Percentiles rank a stretch among this genome's conserved stretches.
Conservation (phyloP, 1,140 invertebrate species). For the Agraylea sexmaculata region DNA sequence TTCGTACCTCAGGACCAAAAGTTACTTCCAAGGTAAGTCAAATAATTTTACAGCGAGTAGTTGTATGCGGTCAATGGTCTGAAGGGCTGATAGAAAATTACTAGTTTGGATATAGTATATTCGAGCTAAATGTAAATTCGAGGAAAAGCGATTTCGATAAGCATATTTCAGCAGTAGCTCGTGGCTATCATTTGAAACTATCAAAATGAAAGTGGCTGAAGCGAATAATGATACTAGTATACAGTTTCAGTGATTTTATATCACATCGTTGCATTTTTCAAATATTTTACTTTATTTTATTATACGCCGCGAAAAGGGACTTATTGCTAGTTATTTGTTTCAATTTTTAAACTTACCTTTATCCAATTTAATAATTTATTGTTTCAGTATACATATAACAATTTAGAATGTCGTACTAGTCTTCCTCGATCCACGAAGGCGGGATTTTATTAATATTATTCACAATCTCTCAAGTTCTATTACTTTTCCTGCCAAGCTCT, state of each 20-base stretch:
- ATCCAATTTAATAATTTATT: neutral
- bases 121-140: too few species aligned
- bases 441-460: too few species aligned
- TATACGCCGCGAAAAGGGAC: neutral
- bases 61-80: neutral
- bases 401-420: neutral
- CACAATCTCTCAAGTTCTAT: too few species aligned
- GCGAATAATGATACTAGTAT: too few species aligned
- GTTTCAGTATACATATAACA: neutral
- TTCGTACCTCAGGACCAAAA: slow-evolving; percentile 95
- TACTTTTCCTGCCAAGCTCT: too few species aligned
- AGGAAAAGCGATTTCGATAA: neutral
- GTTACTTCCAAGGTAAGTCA: slow-evolving; percentile 93
- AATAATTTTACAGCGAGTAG: neutral
- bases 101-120: neutral
- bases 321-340: neutral
- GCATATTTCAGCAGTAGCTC: neutral
- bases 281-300: neutral
- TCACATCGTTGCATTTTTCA: neutral
- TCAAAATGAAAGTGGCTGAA: too few species aligned
- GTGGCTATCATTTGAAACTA: neutral
- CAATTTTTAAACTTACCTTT: neutral
- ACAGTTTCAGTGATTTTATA: neutral
- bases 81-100: neutral
- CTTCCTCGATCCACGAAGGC: neutral